Evolutionary conservation across 2,797 vertebrate species (phyloP).

Genomic region (Iguana delicatissima): DNA sequence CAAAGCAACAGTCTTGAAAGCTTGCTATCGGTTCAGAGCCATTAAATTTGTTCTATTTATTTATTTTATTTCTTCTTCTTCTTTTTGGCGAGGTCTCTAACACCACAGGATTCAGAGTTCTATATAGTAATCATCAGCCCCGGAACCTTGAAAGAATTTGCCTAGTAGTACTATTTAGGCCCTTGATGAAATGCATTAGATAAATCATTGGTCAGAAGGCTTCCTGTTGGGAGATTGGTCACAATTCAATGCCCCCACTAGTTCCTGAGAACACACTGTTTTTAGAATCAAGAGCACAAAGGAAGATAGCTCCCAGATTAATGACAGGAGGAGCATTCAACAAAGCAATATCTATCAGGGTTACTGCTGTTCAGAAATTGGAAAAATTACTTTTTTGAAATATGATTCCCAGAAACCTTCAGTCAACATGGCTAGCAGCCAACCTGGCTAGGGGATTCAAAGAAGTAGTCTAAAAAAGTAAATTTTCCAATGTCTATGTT

Average conservation of each 20-base stretch:
- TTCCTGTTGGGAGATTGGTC: slow-evolving; percentile 46
- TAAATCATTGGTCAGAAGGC: slow-evolving; percentile 62
- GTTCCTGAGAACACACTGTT: slow-evolving; percentile 38
- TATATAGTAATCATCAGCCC: slow-evolving; percentile 67
- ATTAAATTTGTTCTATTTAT: slow-evolving; percentile 80
- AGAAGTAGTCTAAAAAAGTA: no score
- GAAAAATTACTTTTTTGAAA: not conserved
- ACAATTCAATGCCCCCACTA: slow-evolving; percentile 31
- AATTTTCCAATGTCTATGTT: no score
- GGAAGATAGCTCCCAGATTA: not conserved
- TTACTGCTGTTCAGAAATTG: not conserved
- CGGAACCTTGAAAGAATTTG: slow-evolving; percentile 72
- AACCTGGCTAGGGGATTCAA: not conserved
- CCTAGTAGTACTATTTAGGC: slow-evolving; percentile 64
- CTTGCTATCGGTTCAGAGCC: slow-evolving; percentile 80
- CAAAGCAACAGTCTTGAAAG: slow-evolving; percentile 79
- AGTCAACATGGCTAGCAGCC: not conserved
- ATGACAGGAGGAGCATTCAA: no score
- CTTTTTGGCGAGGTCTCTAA: slow-evolving; percentile 68
- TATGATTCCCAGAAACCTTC: not conserved
- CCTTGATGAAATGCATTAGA: slow-evolving; percentile 63
- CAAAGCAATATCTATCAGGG: not conserved
- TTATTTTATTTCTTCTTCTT: not conserved
- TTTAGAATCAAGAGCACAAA: not conserved
- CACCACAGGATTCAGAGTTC: slow-evolving; percentile 74